These are phyloP conservation scores for Phalanger gymnotis DNA, from an alignment of 2,797 vertebrate genomes.

Conservation along the genomic window DNA sequence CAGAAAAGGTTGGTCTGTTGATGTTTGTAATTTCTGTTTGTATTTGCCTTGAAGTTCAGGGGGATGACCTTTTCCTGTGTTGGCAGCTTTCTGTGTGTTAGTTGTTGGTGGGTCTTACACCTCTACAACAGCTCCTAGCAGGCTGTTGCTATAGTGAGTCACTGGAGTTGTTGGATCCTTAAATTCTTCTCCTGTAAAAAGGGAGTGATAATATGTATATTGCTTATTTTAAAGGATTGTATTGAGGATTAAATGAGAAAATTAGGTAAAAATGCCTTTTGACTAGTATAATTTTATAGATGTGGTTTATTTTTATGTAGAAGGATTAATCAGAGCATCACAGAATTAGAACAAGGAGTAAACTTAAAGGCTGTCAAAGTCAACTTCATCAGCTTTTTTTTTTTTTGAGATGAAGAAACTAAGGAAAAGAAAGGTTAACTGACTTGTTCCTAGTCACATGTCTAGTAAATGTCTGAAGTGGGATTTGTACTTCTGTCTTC, in stretches of 20 bases:
- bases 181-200: background rate
- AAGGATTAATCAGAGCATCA: background rate
- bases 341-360: background rate
- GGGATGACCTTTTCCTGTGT: too few relatives aligned
- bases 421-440: background rate
- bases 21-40: too few relatives aligned
- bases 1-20: too few relatives aligned
- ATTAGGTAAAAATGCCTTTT: background rate
- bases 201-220: background rate
- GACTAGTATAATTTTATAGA: background rate
- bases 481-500: background rate
- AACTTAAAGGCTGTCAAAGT: background rate
- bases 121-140: too few relatives aligned
- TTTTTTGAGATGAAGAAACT: background rate
- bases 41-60: too few relatives aligned
- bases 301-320: background rate
- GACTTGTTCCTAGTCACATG: background rate
- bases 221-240: background rate
- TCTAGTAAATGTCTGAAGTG: background rate
- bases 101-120: too few relatives aligned
- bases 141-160: background rate
- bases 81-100: too few relatives aligned
- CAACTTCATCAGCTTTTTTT: background rate
- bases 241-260: background rate
- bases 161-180: background rate